These are phyloP conservation scores for Parotocinclus haroldoi DNA, from an alignment of 2,797 vertebrate genomes.

Conservation along the genomic window DNA sequence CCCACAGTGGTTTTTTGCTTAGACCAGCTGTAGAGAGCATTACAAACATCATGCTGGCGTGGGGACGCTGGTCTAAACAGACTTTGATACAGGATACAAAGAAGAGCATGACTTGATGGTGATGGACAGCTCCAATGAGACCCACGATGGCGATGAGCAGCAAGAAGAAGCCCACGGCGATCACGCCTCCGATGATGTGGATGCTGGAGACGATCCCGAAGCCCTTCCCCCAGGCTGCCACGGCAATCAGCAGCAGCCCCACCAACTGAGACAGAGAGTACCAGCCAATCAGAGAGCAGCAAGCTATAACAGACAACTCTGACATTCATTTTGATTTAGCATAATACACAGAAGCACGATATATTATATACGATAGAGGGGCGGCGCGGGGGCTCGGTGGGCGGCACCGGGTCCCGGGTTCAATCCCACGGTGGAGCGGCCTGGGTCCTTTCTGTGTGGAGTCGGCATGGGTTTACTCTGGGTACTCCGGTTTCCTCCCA, in stretches of 20 bases:
- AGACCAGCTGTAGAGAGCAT: too few relatives aligned
- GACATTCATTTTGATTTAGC: too few relatives aligned
- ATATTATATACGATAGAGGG: too few relatives aligned
- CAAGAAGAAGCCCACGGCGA: constrained; percentile 88
- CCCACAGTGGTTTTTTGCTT: too few relatives aligned
- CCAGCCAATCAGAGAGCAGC: constrained; percentile 32
- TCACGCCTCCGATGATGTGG: constrained; percentile 91
- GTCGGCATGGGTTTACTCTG: too few relatives aligned
- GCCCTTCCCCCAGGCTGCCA: constrained; percentile 89
- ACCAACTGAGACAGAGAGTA: constrained; percentile 75
- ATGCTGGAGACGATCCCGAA: constrained; percentile 88
- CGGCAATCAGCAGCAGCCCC: constrained; percentile 86
- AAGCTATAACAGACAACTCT: constrained; percentile 18
- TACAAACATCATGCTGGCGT: too few relatives aligned
- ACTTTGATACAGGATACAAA: constrained; percentile 84
- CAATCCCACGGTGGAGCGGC: too few relatives aligned
- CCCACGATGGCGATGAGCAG: constrained; percentile 89
- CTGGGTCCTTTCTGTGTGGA: too few relatives aligned
- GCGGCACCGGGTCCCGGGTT: too few relatives aligned
- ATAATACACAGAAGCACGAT: too few relatives aligned
- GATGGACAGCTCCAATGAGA: constrained; percentile 83
- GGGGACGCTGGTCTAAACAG: not conserved
- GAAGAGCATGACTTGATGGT: constrained; percentile 95
- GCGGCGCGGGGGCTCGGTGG: too few relatives aligned
- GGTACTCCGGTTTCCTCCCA: too few relatives aligned